phyloP scores from a whole-genome alignment of 2,797 vertebrate species.

The Adelosebastes latens region DNA sequence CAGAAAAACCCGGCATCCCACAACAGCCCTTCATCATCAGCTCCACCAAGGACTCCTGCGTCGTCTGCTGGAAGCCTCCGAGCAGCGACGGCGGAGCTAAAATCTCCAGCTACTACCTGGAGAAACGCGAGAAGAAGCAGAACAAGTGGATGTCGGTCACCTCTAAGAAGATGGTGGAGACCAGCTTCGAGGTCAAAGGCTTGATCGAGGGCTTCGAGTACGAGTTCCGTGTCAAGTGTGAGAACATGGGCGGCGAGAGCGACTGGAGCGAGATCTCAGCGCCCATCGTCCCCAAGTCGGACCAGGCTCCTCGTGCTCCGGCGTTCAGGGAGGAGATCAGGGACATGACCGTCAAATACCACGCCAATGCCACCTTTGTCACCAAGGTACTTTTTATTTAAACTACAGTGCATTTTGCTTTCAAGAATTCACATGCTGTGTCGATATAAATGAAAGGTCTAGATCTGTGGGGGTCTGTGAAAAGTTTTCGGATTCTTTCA shows the following conservation, averaged over 20 bases:
- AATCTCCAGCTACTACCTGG: conserved; percentile 94
- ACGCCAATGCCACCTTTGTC: conserved; percentile 94
- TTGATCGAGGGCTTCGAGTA: conserved; percentile 98
- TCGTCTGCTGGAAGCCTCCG: conserved; percentile 96
- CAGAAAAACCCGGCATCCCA: conserved; percentile 95
- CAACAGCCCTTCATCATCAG: conserved; percentile 90
- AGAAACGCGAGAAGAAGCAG: conserved; percentile 98
- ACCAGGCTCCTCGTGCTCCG: conserved; percentile 90
- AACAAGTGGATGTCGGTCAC: conserved; percentile 98
- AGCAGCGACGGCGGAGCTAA: conserved; percentile 95
- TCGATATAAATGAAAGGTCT: background rate
- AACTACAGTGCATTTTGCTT: background rate
- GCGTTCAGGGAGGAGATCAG: conserved; percentile 97
- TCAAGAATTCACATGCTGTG: background rate
- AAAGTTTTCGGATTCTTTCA: no score
- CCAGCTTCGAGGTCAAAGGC: conserved; percentile 87
- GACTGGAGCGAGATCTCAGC: conserved; percentile 96
- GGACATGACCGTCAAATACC: conserved; percentile 95
- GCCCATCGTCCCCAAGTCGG: conserved; percentile 92
- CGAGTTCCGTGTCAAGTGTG: conserved; percentile 98
- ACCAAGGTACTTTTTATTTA: conserved; percentile 82
- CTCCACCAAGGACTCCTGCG: conserved; percentile 92
- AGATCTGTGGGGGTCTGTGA: no score
- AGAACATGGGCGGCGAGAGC: conserved; percentile 97
- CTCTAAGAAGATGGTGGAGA: conserved; percentile 90